Evolutionary conservation across 2,797 vertebrate species (phyloP).

Genomic region (Sebastolobus alascanus): DNA sequence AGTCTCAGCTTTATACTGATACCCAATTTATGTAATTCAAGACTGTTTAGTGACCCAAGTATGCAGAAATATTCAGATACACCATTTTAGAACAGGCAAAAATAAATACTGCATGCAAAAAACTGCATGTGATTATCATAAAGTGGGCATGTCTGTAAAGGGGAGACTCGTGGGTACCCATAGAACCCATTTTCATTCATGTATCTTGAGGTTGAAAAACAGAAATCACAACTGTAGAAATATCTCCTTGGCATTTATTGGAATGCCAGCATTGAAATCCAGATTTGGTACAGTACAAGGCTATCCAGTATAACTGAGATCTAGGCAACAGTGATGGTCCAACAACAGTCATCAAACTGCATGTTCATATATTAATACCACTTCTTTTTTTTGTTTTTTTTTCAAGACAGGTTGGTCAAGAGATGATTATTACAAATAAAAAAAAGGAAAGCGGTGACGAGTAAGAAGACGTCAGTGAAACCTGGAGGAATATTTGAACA

Average conservation of each 20-base stretch:
- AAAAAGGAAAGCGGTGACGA: slow-evolving; percentile 25
- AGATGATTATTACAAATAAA: slow-evolving; percentile 83
- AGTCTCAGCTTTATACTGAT: no score
- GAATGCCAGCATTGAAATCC: slow-evolving; percentile 89
- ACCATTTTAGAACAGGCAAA: no score
- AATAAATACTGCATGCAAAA: no score
- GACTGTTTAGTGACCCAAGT: no score
- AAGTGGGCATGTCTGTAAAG: no score
- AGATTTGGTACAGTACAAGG: slow-evolving; percentile 88
- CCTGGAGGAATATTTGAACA: slow-evolving; percentile 25
- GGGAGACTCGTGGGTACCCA: no score
- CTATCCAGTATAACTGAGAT: slow-evolving; percentile 81
- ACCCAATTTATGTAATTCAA: no score
- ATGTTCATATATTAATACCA: slow-evolving; percentile 72
- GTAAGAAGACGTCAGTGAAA: neutral
- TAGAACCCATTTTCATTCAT: no score
- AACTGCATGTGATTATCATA: no score
- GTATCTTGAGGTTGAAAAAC: neutral
- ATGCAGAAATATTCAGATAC: no score
- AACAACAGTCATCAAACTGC: slow-evolving; percentile 83
- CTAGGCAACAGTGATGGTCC: slow-evolving; percentile 90
- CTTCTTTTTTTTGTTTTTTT: slow-evolving; percentile 72
- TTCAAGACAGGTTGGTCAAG: slow-evolving; percentile 83
- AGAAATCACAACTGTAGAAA: slow-evolving; percentile 82
- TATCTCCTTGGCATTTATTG: slow-evolving; percentile 91